Conservation (phyloP, 2,888 invertebrate species). For the Tinea trinotella region DNA sequence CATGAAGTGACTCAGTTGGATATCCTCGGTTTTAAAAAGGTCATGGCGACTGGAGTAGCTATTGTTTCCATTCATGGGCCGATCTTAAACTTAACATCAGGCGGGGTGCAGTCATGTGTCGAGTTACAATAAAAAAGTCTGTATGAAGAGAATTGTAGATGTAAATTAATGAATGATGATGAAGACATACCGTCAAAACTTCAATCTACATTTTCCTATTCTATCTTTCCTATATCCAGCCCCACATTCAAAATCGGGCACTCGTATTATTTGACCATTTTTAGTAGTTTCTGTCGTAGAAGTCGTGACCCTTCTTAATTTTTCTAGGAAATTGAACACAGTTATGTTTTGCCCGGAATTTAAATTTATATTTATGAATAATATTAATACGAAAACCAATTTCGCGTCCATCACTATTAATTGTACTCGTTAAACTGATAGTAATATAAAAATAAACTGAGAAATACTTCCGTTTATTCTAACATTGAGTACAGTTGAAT, state of each 20-base stretch:
- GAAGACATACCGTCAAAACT: constrained; percentile 6
- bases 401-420: constrained; percentile 2
- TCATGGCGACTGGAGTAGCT: too few species aligned
- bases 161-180: too few species aligned
- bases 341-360: not conserved
- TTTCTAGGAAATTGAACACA: constrained; percentile 7
- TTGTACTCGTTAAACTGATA: not conserved
- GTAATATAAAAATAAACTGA: too few species aligned
- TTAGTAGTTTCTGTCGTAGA: constrained; percentile 8
- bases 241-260: constrained; percentile 13
- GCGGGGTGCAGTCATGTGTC: too few species aligned
- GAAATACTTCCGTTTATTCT: too few species aligned
- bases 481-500: not conserved
- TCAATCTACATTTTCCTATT: not conserved
- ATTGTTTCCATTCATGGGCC: too few species aligned
- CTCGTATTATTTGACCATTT: constrained; percentile 15
- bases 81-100: too few species aligned
- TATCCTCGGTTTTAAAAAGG: too few species aligned
- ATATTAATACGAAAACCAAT: not conserved
- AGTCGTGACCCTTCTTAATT: not conserved
- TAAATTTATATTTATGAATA: not conserved
- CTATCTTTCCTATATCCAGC: not conserved
- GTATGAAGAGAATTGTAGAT: too few species aligned
- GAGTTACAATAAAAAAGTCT: too few species aligned
- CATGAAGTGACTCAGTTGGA: too few species aligned